Base-by-base conservation (phyloP, 1,140 invertebrate species). In the Neodiprion virginianus region DNA sequence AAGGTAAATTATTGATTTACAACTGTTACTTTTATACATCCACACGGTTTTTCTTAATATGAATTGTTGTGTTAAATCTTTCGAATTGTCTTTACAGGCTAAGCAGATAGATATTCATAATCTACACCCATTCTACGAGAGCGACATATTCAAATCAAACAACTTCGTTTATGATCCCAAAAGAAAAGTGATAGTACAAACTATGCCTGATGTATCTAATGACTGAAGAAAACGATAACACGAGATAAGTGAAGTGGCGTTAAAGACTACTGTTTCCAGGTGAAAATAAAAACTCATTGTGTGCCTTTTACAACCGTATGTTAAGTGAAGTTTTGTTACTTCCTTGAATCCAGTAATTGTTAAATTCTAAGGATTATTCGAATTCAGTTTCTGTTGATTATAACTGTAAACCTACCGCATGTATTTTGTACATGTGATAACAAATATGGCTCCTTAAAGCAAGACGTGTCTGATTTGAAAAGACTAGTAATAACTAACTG, bases 101-200 rank as follows among this genome's bases (percentile, higher is more conserved):
- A 94, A 96, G 83, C 95, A 97, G 88, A 95, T 99, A 69, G 96
- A 97, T 83, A 96, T 99, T 73, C 91, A 93, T 72, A 96, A 98
- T 86, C 86, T 99, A 48, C 93, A 94, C 81, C 91, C 95, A 2
- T 99, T 99, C 87, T 99, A 97, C 82, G 93, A 96, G 28, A 98
- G 97, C 81, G 92, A 95, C 69, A 90, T 98, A 78, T 99, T 99
- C 86, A 93, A 93, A 82, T 90, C 91, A n/a, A 98, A 99, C 85
- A 93, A 95, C 80, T 99, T 97, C 82, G 88, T 90, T 7, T 97
- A 97, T 80, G 96, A 99, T 88, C 77, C 91, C 17, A 94, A 93
- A 81, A 91, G 94, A 49, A 97, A 96, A 84, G 89, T 95, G 48
- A 98, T 99, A 81, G 88, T 97, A 72, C 96, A 98, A 85, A 92